These are phyloP conservation scores for Phasianus colchicus DNA, from an alignment of 2,113 vertebrate genomes.

Conservation along the genomic window DNA sequence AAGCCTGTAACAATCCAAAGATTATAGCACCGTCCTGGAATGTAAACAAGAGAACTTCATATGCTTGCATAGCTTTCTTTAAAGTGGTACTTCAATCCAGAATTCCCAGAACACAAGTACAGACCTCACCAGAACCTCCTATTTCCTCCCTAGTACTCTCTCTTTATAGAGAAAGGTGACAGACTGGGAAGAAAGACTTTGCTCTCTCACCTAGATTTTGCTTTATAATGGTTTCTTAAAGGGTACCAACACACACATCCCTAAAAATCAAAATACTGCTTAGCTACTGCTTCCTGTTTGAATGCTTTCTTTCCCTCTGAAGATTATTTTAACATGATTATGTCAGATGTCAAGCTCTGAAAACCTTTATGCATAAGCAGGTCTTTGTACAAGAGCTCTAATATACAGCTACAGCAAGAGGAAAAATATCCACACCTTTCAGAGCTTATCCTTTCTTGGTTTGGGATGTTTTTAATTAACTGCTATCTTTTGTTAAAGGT, in stretches of 20 bases:
- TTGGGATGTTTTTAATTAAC: background rate
- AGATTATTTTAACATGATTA: accelerated
- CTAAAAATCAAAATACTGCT: background rate
- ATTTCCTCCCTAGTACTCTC: background rate
- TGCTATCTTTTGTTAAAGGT: background rate
- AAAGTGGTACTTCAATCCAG: background rate
- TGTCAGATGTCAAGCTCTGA: background rate
- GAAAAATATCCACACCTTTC: background rate
- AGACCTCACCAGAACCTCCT: background rate
- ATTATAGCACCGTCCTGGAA: background rate
- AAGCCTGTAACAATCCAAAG: background rate
- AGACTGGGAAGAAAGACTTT: background rate
- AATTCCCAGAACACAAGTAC: background rate
- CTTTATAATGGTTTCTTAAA: background rate
- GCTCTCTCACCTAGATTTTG: background rate
- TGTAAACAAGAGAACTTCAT: background rate
- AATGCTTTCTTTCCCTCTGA: background rate
- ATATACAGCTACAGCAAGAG: background rate
- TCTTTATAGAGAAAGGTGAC: background rate
- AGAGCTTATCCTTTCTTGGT: background rate
- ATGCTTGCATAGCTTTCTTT: background rate
- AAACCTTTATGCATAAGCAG: background rate
- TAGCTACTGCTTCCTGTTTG: background rate
- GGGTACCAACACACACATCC: background rate
- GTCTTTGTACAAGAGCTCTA: background rate